A percentile compares a stretch with the other conserved stretches of the same genome.
Conservation (phyloP, 2,888 invertebrate species). For the Sinhomidia bicolor region DNA sequence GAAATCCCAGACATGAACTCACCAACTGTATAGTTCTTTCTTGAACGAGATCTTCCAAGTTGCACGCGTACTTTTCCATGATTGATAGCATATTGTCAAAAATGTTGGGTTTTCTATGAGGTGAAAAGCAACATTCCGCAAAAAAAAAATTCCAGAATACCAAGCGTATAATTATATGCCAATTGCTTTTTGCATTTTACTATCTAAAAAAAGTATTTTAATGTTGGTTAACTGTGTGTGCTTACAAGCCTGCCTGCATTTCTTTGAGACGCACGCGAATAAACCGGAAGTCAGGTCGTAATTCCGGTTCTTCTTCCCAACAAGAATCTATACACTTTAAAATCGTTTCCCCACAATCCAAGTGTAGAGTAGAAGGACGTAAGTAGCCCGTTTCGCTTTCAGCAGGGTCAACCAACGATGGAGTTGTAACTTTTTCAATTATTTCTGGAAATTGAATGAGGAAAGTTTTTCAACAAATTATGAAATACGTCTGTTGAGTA, state of each 20-base stretch:
- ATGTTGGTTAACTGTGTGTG: no score
- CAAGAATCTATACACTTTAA: conserved; percentile 84
- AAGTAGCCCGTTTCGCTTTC: conserved; percentile 57
- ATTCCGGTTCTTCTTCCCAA: conserved; percentile 91
- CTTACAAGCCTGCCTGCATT: conserved; percentile 95
- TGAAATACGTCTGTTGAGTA: no score
- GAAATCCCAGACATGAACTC: conserved; percentile 80
- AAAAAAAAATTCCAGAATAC: not conserved
- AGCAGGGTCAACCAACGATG: conserved; percentile 57
- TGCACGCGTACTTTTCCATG: conserved; percentile 95
- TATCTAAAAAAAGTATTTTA: not conserved
- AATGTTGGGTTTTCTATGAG: conserved; percentile 89
- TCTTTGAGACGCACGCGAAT: conserved; percentile 90
- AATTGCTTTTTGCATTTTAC: not conserved
- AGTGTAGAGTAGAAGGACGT: conserved; percentile 74
- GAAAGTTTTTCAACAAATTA: not conserved
- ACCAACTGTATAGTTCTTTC: conserved; percentile 90
- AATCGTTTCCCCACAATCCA: conserved; percentile 81
- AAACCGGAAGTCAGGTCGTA: conserved; percentile 90
- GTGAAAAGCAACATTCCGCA: conserved; percentile 45
- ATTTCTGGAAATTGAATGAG: conserved; percentile 69
- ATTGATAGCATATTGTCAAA: conserved; percentile 95
- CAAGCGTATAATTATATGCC: not conserved
- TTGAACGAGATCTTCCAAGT: conserved; percentile 91
- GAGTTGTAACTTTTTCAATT: conserved; percentile 73